These are phyloP conservation scores for Plutomurus gul DNA, from an alignment of 1,140 invertebrate genomes.

Conservation along the genomic window DNA sequence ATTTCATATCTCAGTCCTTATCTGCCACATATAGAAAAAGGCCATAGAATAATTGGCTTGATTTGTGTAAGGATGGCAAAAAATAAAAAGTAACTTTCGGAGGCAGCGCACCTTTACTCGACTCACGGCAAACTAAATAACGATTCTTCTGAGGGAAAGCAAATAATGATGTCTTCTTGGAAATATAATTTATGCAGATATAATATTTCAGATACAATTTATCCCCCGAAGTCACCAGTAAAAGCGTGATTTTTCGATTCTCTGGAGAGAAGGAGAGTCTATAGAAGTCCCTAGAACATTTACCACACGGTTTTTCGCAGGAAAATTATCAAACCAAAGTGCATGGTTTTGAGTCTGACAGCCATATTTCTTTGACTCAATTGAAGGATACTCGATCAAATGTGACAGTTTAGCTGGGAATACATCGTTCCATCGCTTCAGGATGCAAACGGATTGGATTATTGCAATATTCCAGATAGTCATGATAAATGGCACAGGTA, in stretches of 20 bases:
- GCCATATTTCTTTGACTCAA: background rate
- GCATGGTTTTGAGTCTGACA: background rate
- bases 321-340: background rate
- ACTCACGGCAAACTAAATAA: background rate
- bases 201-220: slow-evolving; percentile 18
- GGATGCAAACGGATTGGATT: background rate
- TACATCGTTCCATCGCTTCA: background rate
- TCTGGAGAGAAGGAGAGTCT: too few relatives aligned
- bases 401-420: background rate
- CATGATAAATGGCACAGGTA: slow-evolving; percentile 9
- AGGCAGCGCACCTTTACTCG: background rate
- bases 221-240: background rate
- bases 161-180: background rate
- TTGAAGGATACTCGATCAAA: slow-evolving; percentile 2
- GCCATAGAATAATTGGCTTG: background rate
- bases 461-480: background rate
- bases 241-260: background rate
- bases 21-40: background rate
- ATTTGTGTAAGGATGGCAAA: background rate
- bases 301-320: background rate
- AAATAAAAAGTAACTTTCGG: too few relatives aligned
- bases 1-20: background rate
- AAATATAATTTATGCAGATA: background rate
- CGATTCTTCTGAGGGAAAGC: background rate
- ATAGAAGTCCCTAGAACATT: background rate